Conservation (phyloP, 2,797 vertebrate species). For the Mus caroli region DNA sequence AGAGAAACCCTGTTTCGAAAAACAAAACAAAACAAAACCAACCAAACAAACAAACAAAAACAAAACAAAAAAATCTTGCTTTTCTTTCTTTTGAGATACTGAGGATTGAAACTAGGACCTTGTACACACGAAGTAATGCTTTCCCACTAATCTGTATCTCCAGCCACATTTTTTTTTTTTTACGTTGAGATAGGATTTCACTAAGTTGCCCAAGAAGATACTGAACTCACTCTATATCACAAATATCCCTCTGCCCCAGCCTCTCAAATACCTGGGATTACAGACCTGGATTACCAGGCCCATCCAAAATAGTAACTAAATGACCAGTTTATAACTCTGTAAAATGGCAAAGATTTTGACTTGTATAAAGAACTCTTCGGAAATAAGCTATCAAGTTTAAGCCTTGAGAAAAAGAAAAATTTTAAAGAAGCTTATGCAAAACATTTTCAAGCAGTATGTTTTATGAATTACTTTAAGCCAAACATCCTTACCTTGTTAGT, state of each 20-base stretch:
- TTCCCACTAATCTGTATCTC: neutral
- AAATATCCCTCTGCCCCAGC: neutral
- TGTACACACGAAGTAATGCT: too few species aligned
- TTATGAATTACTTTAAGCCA: constrained; percentile 65
- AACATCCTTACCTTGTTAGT: constrained; percentile 83
- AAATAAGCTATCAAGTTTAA: constrained; percentile 64
- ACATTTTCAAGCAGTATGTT: constrained; percentile 23
- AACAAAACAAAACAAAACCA: too few species aligned
- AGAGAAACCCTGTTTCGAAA: too few species aligned
- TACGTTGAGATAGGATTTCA: neutral
- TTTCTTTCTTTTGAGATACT: neutral
- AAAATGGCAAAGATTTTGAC: constrained; percentile 22
- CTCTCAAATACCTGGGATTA: neutral
- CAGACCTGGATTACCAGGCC: neutral
- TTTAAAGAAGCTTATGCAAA: constrained; percentile 39
- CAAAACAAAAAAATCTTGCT: constrained; percentile 8
- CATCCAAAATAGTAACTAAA: neutral
- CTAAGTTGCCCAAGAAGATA: neutral
- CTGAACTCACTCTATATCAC: neutral
- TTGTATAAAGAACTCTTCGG: constrained; percentile 41
- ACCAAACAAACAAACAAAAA: too few species aligned
- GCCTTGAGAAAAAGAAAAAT: constrained; percentile 9
- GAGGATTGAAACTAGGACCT: neutral
- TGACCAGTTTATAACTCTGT: constrained; percentile 34
- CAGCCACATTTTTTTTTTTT: neutral